Evolutionary conservation across 2,797 vertebrate genomes (phyloP).

Genomic region (Dendrocincla tyrannina): DNA sequence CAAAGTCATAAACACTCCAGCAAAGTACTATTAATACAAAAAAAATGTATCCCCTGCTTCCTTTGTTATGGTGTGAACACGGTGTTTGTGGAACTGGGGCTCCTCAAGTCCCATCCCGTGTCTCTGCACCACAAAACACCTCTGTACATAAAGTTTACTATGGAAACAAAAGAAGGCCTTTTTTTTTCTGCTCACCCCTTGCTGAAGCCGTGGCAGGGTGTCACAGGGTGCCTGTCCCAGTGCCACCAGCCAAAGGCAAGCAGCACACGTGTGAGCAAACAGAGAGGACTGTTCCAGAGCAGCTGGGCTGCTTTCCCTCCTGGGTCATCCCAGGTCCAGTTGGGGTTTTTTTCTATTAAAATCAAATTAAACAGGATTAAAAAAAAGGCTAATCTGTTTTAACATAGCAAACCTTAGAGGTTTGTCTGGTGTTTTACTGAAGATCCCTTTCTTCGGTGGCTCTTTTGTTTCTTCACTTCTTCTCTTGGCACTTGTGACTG

Average conservation of each 20-base stretch:
- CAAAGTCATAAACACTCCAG: background rate
- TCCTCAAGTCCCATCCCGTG: background rate
- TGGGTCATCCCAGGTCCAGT: background rate
- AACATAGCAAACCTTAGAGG: background rate
- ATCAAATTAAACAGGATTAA: background rate
- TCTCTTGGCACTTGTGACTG: background rate
- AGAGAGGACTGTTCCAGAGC: background rate
- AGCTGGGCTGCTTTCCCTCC: background rate
- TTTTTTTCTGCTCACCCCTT: background rate
- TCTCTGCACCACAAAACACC: background rate
- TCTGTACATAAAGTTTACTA: fast-evolving
- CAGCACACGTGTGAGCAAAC: background rate
- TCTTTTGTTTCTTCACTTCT: background rate
- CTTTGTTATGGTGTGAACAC: background rate
- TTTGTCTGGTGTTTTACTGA: background rate
- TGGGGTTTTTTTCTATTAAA: conserved; percentile 10
- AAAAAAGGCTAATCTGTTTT: background rate
- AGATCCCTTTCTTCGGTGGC: background rate
- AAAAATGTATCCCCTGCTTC: background rate
- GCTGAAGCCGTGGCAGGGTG: background rate
- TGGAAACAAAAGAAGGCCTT: background rate
- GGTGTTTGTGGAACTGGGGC: background rate
- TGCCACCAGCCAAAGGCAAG: conserved; percentile 2
- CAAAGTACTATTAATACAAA: background rate
- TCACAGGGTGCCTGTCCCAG: background rate